phyloP scores from a whole-genome alignment of 92 coral and sea anemone genomes.

The Porites evermanni region DNA sequence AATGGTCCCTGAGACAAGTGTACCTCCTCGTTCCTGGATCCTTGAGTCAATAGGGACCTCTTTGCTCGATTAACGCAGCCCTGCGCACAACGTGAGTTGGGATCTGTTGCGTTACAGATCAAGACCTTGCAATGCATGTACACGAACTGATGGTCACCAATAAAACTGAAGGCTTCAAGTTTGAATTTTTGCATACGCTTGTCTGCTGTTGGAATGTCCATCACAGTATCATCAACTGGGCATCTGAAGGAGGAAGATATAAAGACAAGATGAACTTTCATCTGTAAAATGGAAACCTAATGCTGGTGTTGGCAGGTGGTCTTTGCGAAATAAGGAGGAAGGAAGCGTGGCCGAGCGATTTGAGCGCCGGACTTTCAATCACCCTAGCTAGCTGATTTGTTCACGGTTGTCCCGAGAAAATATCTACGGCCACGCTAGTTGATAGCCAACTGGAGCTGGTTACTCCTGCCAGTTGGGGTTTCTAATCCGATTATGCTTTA shows the following conservation, averaged over 20 bases:
- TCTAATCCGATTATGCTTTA: too few species aligned
- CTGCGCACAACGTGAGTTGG: slow-evolving; percentile 45
- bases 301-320: too few species aligned
- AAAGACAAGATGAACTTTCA: too few species aligned
- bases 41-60: slow-evolving; percentile 7
- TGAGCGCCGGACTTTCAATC: too few species aligned
- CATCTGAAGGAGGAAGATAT: neutral
- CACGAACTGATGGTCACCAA: slow-evolving; percentile 52
- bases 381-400: too few species aligned
- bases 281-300: too few species aligned
- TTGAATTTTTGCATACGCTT: slow-evolving; percentile 49
- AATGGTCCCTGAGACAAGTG: slow-evolving; percentile 11
- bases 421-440: too few species aligned
- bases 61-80: neutral
- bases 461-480: too few species aligned
- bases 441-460: too few species aligned
- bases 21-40: neutral
- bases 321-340: too few species aligned
- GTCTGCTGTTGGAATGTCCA: slow-evolving; percentile 31
- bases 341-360: too few species aligned
- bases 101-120: slow-evolving; percentile 58
- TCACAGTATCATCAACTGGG: slow-evolving; percentile 43
- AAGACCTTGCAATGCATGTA: slow-evolving; percentile 68
- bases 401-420: too few species aligned
- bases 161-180: slow-evolving; percentile 60